Percentiles rank a stretch among this genome's conserved stretches.
Evolutionary conservation across 2,797 vertebrate genomes (phyloP).

Genomic region (Siniperca undulata): DNA sequence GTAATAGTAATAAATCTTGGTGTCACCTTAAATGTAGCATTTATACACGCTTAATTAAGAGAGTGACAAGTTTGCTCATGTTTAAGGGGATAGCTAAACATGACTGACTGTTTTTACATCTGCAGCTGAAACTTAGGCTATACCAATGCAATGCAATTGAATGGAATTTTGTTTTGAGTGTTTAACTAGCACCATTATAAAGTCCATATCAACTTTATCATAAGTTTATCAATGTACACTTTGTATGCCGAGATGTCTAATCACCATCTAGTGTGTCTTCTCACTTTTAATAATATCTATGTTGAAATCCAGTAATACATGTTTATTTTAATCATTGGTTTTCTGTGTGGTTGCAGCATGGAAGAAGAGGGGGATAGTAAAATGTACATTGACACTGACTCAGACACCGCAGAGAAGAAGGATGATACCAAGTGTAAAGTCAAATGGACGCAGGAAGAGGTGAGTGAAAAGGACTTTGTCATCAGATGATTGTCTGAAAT

Average conservation of each 20-base stretch:
- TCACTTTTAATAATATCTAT: background rate
- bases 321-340: background rate
- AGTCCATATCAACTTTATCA: background rate
- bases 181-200: background rate
- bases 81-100: background rate
- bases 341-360: conserved; percentile 62
- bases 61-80: background rate
- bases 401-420: conserved; percentile 85
- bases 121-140: background rate
- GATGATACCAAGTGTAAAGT: conserved; percentile 82
- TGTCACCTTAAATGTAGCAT: background rate
- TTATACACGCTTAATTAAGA: background rate
- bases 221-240: background rate
- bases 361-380: conserved; percentile 86
- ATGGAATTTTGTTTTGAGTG: background rate
- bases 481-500: too few species aligned
- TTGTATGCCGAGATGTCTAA: background rate
- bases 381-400: conserved; percentile 84
- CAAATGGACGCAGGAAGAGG: conserved; percentile 93
- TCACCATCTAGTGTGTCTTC: background rate
- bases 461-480: conserved; percentile 66
- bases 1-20: background rate
- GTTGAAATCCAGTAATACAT: background rate
- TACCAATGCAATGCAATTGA: background rate
- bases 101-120: background rate